phyloP scores from a whole-genome alignment of 2,797 vertebrate species.

The Crypturellus tataupa region DNA sequence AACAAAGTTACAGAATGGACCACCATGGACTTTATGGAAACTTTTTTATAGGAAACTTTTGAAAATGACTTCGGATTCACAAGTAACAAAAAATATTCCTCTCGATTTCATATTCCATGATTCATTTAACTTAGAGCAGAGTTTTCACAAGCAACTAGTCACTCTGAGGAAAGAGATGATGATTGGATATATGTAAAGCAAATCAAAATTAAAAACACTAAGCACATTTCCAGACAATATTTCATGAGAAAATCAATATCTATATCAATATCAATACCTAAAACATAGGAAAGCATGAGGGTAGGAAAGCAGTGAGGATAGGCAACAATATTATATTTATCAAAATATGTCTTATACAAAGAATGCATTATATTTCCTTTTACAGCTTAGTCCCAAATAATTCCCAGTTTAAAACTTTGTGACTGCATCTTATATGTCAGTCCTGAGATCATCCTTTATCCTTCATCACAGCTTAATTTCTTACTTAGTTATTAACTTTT shows the following conservation, averaged over 20 bases:
- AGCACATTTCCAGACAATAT: not conserved
- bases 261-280: not conserved
- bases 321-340: not conserved
- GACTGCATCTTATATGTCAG: not conserved
- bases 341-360: not conserved
- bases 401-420: not conserved
- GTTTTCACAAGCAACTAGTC: not conserved
- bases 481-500: not conserved
- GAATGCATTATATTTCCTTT: not conserved
- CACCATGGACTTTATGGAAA: not conserved
- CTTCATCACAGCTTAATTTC: not conserved
- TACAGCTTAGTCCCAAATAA: not conserved
- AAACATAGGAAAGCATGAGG: not conserved
- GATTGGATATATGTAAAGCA: not conserved
- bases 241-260: not conserved
- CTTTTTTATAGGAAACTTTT: not conserved
- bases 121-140: not conserved
- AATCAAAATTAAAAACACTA: not conserved
- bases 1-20: not conserved
- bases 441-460: not conserved
- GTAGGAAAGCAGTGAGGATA: too few relatives aligned
- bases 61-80: not conserved
- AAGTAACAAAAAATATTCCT: not conserved
- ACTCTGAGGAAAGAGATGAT: not conserved
- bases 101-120: not conserved